A percentile compares a stretch with the other conserved stretches of the same genome.
Conservation (phyloP, 1,140 invertebrate genomes). For the Dysdera silvatica region DNA sequence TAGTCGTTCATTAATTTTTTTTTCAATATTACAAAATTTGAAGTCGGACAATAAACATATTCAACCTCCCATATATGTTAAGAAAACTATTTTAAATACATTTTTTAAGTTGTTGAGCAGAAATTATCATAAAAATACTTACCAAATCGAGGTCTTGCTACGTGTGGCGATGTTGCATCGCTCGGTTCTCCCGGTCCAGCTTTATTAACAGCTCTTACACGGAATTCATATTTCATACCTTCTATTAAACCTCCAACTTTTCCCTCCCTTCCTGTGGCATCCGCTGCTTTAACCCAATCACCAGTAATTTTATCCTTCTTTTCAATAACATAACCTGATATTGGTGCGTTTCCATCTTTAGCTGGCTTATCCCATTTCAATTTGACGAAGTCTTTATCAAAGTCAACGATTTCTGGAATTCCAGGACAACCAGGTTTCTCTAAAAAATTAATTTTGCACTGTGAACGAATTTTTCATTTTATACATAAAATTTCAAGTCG, state of each 20-base stretch:
- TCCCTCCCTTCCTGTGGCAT: constrained; percentile 61
- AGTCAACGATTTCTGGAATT: constrained; percentile 81
- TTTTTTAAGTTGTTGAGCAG: too few species aligned
- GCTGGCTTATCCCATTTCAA: constrained; percentile 80
- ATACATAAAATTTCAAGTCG: too few species aligned
- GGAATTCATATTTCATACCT: constrained; percentile 87
- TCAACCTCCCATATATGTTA: neutral
- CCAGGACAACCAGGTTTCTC: constrained; percentile 88
- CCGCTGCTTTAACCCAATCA: constrained; percentile 72
- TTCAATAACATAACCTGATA: constrained; percentile 92
- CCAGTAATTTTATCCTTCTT: constrained; percentile 86
- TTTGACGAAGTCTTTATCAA: constrained; percentile 71
- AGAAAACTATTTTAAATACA: neutral
- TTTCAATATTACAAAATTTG: too few species aligned
- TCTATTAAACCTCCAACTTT: constrained; percentile 74
- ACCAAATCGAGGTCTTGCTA: constrained; percentile 26
- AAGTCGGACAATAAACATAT: neutral
- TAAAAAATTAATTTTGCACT: too few species aligned
- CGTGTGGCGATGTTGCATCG: constrained; percentile 23
- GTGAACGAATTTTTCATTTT: too few species aligned
- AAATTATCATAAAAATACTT: constrained; percentile 10
- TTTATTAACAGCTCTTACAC: constrained; percentile 86
- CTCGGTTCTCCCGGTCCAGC: constrained; percentile 84
- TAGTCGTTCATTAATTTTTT: too few species aligned
- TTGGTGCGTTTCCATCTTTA: constrained; percentile 82